A percentile compares a stretch with the other conserved stretches of the same genome.
phyloP scores from a whole-genome alignment of 2,888 invertebrate genomes.

The Zeuzera pyrina region DNA sequence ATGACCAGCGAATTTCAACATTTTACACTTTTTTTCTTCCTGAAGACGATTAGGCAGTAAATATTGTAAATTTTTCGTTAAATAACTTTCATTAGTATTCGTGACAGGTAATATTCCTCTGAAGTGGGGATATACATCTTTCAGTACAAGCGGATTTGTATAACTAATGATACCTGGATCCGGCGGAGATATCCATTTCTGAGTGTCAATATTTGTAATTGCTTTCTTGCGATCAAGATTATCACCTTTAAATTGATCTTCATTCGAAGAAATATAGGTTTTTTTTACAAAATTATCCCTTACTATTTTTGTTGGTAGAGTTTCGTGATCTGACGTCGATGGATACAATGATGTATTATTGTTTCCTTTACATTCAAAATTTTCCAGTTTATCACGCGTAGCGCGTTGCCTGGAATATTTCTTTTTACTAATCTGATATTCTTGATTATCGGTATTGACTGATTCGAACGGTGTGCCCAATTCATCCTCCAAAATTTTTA shows the following conservation, averaged over 20 bases:
- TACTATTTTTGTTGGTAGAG: constrained; percentile 30
- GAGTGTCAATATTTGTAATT: constrained; percentile 31
- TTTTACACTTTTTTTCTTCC: constrained; percentile 48
- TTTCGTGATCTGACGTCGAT: constrained; percentile 19
- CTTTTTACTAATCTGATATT: constrained; percentile 7
- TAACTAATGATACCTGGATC: constrained; percentile 15
- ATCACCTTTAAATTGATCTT: constrained; percentile 28
- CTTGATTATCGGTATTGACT: too few species aligned
- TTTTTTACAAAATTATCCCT: constrained; percentile 34
- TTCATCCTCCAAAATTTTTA: constrained; percentile 57
- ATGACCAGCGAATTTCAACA: constrained; percentile 56
- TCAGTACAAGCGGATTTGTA: background rate
- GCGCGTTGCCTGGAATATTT: constrained; percentile 9
- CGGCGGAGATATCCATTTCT: constrained; percentile 23
- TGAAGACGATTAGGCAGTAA: constrained; percentile 27
- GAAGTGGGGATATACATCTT: background rate
- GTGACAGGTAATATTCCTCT: background rate
- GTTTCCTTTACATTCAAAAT: constrained; percentile 19
- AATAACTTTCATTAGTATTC: constrained; percentile 16
- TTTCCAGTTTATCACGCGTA: constrained; percentile 19
- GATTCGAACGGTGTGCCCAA: constrained; percentile 33
- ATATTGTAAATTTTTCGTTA: constrained; percentile 28
- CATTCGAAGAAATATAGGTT: constrained; percentile 24
- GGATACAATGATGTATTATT: constrained; percentile 14
- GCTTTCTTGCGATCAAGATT: constrained; percentile 36